Conservation (phyloP, 2,888 invertebrate genomes). For the Scaptomyza caliginosa region DNA sequence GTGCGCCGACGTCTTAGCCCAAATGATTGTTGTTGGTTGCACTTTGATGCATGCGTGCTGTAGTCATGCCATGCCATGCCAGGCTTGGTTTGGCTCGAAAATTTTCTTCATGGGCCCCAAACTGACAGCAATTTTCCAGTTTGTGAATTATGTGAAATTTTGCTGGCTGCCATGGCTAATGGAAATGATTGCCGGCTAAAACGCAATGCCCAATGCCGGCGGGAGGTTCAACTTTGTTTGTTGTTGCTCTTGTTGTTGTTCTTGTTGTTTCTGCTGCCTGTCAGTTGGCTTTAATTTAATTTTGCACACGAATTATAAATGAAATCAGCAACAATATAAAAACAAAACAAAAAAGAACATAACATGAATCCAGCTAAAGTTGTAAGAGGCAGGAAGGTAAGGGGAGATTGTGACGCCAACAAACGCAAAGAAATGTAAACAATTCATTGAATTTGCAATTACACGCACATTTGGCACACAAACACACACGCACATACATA, state of each 20-base stretch:
- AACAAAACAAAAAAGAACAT: slow-evolving; percentile 47
- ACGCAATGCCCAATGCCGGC: slow-evolving; percentile 60
- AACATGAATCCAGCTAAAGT: slow-evolving; percentile 53
- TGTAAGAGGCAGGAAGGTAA: slow-evolving; percentile 6
- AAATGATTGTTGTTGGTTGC: slow-evolving; percentile 46
- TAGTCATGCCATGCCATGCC: slow-evolving; percentile 49
- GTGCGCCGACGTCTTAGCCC: slow-evolving; percentile 53
- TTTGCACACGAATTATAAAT: slow-evolving; percentile 79
- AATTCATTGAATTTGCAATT: slow-evolving; percentile 82
- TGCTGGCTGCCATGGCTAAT: slow-evolving; percentile 73
- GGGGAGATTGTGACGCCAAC: slow-evolving; percentile 52
- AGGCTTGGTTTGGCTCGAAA: slow-evolving; percentile 43
- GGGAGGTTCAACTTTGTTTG: slow-evolving; percentile 20
- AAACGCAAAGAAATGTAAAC: slow-evolving; percentile 81
- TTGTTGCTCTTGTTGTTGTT: slow-evolving; percentile 28
- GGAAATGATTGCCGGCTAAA: slow-evolving; percentile 77
- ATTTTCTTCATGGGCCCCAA: slow-evolving; percentile 56
- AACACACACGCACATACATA: slow-evolving; percentile 25
- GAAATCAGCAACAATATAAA: slow-evolving; percentile 63
- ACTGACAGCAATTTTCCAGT: slow-evolving; percentile 78
- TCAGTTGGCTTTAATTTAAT: slow-evolving; percentile 77
- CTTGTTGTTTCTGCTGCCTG: slow-evolving; percentile 51
- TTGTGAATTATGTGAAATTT: slow-evolving; percentile 76
- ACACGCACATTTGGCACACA: slow-evolving; percentile 79
- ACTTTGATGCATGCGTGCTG: slow-evolving; percentile 76